Percentiles rank a stretch among this genome's conserved stretches.
Conservation (phyloP, 2,113 vertebrate species). For the Pituophis catenifer region DNA sequence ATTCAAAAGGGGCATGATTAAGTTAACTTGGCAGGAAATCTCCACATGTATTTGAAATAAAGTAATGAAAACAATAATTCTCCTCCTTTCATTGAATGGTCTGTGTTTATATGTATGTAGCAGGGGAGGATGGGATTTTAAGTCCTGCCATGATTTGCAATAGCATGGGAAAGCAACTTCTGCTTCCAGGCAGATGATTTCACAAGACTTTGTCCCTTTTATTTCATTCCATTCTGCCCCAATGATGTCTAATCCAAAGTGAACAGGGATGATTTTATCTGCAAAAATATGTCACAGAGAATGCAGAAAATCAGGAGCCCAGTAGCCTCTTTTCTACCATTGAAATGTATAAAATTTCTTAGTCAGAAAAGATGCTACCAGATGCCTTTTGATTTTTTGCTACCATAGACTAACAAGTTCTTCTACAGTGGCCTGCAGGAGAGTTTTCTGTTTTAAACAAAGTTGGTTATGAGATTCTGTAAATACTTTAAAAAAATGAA, state of each 20-base stretch:
- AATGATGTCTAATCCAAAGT: background rate
- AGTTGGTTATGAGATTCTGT: background rate
- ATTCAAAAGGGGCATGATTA: background rate
- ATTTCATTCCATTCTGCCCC: background rate
- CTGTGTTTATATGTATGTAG: background rate
- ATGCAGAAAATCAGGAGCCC: background rate
- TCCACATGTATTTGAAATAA: slow-evolving; percentile 2
- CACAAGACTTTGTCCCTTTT: background rate
- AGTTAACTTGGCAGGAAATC: background rate
- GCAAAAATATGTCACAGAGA: background rate
- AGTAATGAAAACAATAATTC: background rate
- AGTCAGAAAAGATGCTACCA: background rate
- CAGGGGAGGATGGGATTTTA: background rate
- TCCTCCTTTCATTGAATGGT: background rate
- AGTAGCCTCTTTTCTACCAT: background rate
- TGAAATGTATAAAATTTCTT: background rate
- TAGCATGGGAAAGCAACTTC: background rate
- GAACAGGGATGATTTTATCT: background rate
- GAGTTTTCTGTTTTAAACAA: background rate
- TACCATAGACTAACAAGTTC: background rate
- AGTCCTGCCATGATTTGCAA: background rate
- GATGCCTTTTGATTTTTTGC: background rate
- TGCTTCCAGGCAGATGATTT: background rate
- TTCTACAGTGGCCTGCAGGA: background rate
- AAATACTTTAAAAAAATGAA: background rate